Base-by-base conservation (phyloP, 2,113 vertebrate species). In the Jaculus jaculus region DNA sequence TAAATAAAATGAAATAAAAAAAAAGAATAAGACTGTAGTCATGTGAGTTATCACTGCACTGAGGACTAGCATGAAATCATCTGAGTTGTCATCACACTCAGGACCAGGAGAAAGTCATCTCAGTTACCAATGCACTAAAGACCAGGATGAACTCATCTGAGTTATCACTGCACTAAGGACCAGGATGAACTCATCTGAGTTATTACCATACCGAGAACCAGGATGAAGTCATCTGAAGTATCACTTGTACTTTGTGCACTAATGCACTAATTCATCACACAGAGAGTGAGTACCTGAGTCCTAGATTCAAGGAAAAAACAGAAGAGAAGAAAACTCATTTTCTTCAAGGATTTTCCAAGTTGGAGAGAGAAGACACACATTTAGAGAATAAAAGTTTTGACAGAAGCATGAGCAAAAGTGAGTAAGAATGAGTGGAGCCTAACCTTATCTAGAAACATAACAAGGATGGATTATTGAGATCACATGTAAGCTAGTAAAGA, bases 1-100 rank as follows among this genome's bases (percentile, higher is more conserved):
- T n/a, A n/a, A n/a, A n/a, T n/a, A n/a, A n/a, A n/a, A n/a, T n/a
- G n/a, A n/a, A n/a, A n/a, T n/a, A n/a, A n/a, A n/a, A n/a, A n/a
- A n/a, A n/a, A n/a, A 61, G 66, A 92, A 88, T 23, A 90, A 89
- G 74, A 17, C 17, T 82, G 23, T 1, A 60, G n/a, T 87, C 66
- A 72, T 32, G 16, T 86, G 61, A 92, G 7, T 95, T 93, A 84
- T n/a, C n/a, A n/a, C n/a, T n/a, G n/a, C n/a, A n/a, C n/a, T n/a
- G n/a, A n/a, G n/a, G n/a, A n/a, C 28, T 26, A 66, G n/a, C n/a
- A n/a, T n/a, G n/a, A n/a, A n/a, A n/a, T n/a, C n/a, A n/a, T n/a
- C n/a, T n/a, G n/a, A n/a, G n/a, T n/a, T n/a, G n/a, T n/a, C n/a
- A n/a, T n/a, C n/a, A n/a, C n/a, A n/a, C n/a, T n/a, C n/a, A n/a